A percentile compares a stretch with the other conserved stretches of the same genome.
phyloP scores from a whole-genome alignment of 2,113 vertebrate genomes.

The Cinclus cinclus region DNA sequence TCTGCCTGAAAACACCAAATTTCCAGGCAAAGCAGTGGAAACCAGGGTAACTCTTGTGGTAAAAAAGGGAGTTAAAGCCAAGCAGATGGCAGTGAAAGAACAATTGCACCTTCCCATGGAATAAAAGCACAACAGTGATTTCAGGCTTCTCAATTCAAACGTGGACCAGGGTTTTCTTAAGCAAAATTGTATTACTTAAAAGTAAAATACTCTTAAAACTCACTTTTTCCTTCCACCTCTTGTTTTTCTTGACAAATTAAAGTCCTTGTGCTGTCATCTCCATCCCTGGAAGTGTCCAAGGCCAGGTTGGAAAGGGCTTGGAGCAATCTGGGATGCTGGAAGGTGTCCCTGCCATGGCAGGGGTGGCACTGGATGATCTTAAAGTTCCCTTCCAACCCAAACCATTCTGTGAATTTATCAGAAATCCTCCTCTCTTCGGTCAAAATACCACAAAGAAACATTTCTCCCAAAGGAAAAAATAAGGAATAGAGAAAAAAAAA shows the following conservation, averaged over 20 bases:
- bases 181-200: not conserved
- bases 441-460: not conserved
- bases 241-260: not conserved
- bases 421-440: not conserved
- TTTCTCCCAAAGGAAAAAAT: not conserved
- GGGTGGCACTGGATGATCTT: not conserved
- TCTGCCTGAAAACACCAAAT: not conserved
- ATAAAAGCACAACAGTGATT: not conserved
- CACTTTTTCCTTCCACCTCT: not conserved
- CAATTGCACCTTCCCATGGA: not conserved
- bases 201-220: not conserved
- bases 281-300: not conserved
- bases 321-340: not conserved
- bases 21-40: not conserved
- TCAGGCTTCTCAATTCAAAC: not conserved
- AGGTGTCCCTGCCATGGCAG: not conserved
- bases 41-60: not conserved
- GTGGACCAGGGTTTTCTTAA: not conserved
- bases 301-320: rapidly evolving
- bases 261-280: rapidly evolving
- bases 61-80: not conserved
- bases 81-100: not conserved
- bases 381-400: no score
- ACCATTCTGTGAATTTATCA: not conserved
- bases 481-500: not conserved